These are phyloP conservation scores for Lophius americanus DNA, from an alignment of 2,797 vertebrate genomes.

Conservation along the genomic window DNA sequence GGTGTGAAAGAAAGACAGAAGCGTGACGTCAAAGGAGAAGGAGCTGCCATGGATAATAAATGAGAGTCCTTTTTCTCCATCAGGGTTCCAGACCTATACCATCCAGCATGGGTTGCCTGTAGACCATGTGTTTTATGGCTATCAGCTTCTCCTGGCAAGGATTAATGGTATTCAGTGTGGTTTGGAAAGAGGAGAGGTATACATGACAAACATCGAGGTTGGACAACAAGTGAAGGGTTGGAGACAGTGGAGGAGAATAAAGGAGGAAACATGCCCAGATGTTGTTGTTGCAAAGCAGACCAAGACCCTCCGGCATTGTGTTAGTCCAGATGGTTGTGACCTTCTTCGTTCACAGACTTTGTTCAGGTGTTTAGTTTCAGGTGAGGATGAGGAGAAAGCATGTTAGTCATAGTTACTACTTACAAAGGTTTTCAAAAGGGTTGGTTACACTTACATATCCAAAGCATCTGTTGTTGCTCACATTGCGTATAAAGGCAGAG, in stretches of 20 bases:
- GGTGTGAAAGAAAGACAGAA: conserved; percentile 30
- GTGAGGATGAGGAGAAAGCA: conserved; percentile 50
- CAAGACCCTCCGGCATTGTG: conserved; percentile 41
- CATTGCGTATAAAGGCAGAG: conserved; percentile 29
- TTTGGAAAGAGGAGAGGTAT: conserved; percentile 35
- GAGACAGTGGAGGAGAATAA: conserved; percentile 33
- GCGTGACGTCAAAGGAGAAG: conserved; percentile 33
- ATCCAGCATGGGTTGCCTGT: conserved; percentile 28
- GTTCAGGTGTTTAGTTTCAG: conserved; percentile 71
- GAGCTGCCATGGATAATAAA: conserved; percentile 38
- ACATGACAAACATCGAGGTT: conserved; percentile 24
- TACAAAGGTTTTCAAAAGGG: conserved; percentile 39
- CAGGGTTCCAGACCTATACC: conserved; percentile 47
- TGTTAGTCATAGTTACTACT: conserved; percentile 55
- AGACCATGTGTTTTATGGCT: conserved; percentile 18
- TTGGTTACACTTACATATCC: conserved; percentile 31
- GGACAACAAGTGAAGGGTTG: conserved; percentile 20
- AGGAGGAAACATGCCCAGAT: conserved; percentile 47
- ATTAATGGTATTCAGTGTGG: conserved; percentile 31
- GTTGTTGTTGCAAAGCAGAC: conserved; percentile 39
- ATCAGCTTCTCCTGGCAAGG: conserved; percentile 38
- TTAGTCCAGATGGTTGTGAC: conserved; percentile 50
- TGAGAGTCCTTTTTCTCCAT: conserved; percentile 22
- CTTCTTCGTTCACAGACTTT: conserved; percentile 48
- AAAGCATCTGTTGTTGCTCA: conserved; percentile 41